These are phyloP conservation scores for Melanerpes formicivorus DNA, from an alignment of 2,113 vertebrate genomes.

Conservation along the genomic window DNA sequence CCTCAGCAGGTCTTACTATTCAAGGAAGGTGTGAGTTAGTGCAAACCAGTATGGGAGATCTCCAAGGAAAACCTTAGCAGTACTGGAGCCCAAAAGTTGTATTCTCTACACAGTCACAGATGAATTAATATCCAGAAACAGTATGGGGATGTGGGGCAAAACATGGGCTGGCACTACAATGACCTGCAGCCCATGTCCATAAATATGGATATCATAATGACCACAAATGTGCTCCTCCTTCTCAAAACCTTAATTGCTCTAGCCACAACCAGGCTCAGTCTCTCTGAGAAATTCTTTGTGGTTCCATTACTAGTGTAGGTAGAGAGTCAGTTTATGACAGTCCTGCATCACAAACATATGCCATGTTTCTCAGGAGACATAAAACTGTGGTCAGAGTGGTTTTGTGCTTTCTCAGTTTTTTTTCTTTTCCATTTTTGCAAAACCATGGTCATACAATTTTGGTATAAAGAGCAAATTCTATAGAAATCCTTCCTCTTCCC, in stretches of 20 bases:
- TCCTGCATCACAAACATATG: neutral
- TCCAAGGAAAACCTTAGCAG: neutral
- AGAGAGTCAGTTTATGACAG: neutral
- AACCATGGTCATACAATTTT: neutral
- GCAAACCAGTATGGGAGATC: neutral
- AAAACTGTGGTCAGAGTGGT: neutral
- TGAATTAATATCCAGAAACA: neutral
- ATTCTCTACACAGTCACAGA: neutral
- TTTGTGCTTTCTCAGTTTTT: neutral
- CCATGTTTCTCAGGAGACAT: neutral
- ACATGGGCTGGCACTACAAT: neutral
- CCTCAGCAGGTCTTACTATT: neutral
- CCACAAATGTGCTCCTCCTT: neutral
- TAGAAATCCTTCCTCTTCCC: neutral
- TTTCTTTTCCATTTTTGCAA: neutral
- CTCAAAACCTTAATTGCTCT: neutral
- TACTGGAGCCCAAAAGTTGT: neutral
- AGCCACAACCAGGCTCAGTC: neutral
- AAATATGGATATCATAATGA: neutral
- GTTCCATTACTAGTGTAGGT: neutral
- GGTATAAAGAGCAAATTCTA: constrained; percentile 20
- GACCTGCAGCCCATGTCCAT: neutral
- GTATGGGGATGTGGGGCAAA: neutral
- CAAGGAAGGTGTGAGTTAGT: neutral
- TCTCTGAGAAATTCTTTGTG: neutral